A percentile compares a stretch with the other conserved stretches of the same genome.
Evolutionary conservation across 37 sponge, comb jelly and placozoan species (phyloP).

Genomic region (Amphimedon queenslandica): DNA sequence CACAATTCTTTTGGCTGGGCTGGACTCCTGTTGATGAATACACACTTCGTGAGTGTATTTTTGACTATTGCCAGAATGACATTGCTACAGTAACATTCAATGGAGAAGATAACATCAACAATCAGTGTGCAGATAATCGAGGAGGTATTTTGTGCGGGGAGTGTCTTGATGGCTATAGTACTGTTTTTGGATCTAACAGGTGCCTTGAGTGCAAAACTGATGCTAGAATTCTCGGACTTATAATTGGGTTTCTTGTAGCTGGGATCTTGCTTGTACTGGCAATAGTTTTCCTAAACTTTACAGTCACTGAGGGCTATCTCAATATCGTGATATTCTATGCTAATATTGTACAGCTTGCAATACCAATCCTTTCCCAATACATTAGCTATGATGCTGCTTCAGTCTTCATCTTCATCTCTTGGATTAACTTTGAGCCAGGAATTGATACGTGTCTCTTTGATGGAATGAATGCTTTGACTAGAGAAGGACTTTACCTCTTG

Average conservation of each 20-base stretch:
- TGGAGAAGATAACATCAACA: slow-evolving; percentile 4
- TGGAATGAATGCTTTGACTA: slow-evolving; percentile 32
- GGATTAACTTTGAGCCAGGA: slow-evolving; percentile 10
- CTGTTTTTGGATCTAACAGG: slow-evolving; percentile 35
- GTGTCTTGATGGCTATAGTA: slow-evolving; percentile 29
- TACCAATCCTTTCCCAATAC: slow-evolving; percentile 6
- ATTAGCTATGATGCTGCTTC: not conserved
- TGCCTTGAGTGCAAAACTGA: slow-evolving; percentile 25
- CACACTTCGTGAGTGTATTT: not conserved
- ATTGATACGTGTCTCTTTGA: slow-evolving; percentile 33
- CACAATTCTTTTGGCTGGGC: slow-evolving; percentile 27
- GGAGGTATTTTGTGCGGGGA: slow-evolving; percentile 33
- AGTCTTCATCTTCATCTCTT: not conserved
- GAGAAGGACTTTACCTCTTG: slow-evolving; percentile 22
- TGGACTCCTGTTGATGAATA: not conserved
- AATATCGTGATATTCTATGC: slow-evolving; percentile 42
- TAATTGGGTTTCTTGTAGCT: slow-evolving; percentile 10
- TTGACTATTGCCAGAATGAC: slow-evolving; percentile 21
- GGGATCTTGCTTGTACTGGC: slow-evolving; percentile 22
- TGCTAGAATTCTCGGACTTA: not conserved
- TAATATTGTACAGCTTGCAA: slow-evolving; percentile 20
- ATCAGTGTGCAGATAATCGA: slow-evolving; percentile 24
- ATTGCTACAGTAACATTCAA: not conserved
- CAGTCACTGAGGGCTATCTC: slow-evolving; percentile 45
- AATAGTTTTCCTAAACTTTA: slow-evolving; percentile 22